Evolutionary conservation across 2,888 invertebrate species (phyloP).

Genomic region (Digitonthophagus gazella): DNA sequence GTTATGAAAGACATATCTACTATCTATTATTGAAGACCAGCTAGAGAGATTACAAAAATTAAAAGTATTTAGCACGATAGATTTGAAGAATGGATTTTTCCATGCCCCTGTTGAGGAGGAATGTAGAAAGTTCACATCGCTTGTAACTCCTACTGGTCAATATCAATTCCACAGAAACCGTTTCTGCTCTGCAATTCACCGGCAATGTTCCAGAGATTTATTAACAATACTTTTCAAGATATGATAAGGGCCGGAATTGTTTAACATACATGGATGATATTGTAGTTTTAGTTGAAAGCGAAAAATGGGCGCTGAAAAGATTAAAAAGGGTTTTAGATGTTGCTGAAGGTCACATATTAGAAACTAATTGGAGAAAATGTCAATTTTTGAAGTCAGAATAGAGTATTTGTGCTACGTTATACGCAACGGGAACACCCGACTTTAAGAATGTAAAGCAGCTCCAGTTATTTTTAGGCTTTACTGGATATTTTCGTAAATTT

Average conservation of each 20-base stretch:
- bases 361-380: conserved; percentile 44
- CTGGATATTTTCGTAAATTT: conserved; percentile 8
- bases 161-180: conserved; percentile 45
- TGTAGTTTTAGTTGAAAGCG: conserved; percentile 29
- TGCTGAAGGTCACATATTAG: conserved; percentile 32
- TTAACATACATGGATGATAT: conserved; percentile 35
- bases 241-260: conserved; percentile 26
- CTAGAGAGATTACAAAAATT: no score
- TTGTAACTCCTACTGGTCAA: conserved; percentile 40
- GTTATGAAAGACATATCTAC: no score
- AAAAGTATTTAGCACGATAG: no score
- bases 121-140: no score
- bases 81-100: no score
- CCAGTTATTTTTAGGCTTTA: not conserved
- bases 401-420: conserved; percentile 33
- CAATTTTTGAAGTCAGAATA: conserved; percentile 38
- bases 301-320: conserved; percentile 34
- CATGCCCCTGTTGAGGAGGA: no score
- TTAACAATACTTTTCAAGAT: conserved; percentile 36
- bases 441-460: conserved; percentile 20
- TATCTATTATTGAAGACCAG: no score
- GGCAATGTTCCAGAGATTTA: conserved; percentile 38
- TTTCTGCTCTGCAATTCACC: conserved; percentile 47
- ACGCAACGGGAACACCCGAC: conserved; percentile 31
- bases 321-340: conserved; percentile 34